Evolutionary conservation across 2,797 vertebrate species (phyloP).

Genomic region (Macrochelys suwanniensis): DNA sequence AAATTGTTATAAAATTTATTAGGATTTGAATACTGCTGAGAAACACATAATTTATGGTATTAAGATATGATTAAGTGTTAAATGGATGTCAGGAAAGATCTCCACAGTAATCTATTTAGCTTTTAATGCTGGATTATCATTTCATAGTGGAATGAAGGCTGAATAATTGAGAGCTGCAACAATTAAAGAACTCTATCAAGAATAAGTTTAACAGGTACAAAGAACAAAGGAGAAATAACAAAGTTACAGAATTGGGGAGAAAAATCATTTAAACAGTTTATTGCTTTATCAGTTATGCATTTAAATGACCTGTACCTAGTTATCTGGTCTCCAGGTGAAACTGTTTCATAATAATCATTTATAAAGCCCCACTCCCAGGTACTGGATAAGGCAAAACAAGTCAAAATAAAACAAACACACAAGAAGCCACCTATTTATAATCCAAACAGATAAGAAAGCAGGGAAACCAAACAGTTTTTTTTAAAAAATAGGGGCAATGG

Average conservation of each 20-base stretch:
- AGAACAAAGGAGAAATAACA: background rate
- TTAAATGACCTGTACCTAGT: background rate
- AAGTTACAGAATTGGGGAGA: background rate
- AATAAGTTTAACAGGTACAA: constrained; percentile 13
- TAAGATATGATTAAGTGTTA: constrained; percentile 66
- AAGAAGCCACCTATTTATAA: background rate
- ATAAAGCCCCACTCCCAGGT: background rate
- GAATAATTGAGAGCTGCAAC: constrained; percentile 52
- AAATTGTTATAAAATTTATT: constrained; percentile 54
- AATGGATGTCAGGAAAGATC: constrained; percentile 67
- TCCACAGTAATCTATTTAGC: constrained; percentile 73
- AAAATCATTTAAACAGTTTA: background rate
- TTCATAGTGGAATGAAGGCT: constrained; percentile 31
- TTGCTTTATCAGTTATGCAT: background rate
- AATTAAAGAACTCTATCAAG: constrained; percentile 29
- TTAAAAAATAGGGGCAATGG: background rate
- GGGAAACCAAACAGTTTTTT: background rate
- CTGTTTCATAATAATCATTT: background rate
- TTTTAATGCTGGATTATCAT: constrained; percentile 66
- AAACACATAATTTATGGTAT: constrained; percentile 62
- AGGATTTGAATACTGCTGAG: constrained; percentile 47
- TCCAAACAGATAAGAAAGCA: background rate
- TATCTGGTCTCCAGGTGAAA: background rate
- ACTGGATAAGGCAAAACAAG: background rate
- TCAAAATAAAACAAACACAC: background rate